A percentile compares a stretch with the other conserved stretches of the same genome.
These are phyloP conservation scores for Rhopalosiphum nymphaeae DNA, from an alignment of 2,888 invertebrate species.

Conservation along the genomic window DNA sequence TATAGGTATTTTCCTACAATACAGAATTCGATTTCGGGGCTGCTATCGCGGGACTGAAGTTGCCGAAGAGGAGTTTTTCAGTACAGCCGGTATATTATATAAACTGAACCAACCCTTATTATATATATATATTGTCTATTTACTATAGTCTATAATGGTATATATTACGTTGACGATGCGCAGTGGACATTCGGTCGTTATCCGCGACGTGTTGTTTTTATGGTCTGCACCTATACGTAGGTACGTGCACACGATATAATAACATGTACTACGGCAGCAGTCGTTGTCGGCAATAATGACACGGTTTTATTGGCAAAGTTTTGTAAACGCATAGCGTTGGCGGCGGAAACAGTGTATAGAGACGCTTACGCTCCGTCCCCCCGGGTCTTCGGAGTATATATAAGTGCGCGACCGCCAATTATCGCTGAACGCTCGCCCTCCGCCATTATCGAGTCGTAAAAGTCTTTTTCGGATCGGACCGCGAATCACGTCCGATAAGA, in stretches of 20 bases:
- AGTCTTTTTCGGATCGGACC: not conserved
- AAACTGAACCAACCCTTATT: not conserved
- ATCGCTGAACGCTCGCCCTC: not conserved
- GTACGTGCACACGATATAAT: not conserved
- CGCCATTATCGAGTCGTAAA: constrained; percentile 29
- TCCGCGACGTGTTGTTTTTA: constrained; percentile 22
- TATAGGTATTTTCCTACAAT: not conserved
- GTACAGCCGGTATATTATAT: not conserved
- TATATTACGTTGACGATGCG: not conserved
- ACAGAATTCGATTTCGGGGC: not conserved
- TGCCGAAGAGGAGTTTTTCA: not conserved
- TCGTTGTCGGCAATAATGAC: constrained; percentile 26
- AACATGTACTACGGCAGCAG: not conserved
- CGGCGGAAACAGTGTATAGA: not conserved
- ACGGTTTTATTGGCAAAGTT: constrained; percentile 49
- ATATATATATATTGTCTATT: not conserved
- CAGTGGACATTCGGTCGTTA: constrained; percentile 22
- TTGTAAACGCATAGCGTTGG: not conserved
- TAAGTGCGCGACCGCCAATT: not conserved
- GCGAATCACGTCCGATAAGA: not conserved
- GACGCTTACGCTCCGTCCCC: not conserved
- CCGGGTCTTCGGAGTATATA: not conserved
- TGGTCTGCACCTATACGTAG: not conserved
- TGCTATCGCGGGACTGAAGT: not conserved
- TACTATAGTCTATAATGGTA: not conserved